Conservation (phyloP, 1,140 invertebrate species). For the Bombus haemorrhoidalis region DNA sequence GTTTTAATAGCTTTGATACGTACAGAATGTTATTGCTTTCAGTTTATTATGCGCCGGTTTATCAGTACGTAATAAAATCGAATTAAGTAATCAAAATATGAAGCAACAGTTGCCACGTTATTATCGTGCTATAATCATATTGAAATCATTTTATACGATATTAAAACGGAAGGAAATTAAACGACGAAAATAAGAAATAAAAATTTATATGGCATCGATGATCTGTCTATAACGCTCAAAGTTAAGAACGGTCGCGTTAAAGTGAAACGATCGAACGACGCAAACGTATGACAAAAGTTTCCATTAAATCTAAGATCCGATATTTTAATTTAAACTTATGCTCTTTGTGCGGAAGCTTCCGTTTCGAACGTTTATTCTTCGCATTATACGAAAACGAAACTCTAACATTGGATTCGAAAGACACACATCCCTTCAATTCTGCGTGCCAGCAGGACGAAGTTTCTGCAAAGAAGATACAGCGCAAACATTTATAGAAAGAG, state of each 20-base stretch:
- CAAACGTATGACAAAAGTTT: not conserved
- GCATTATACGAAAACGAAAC: not conserved
- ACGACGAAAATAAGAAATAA: not conserved
- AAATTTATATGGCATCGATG: not conserved
- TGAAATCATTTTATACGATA: not conserved
- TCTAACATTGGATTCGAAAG: not conserved
- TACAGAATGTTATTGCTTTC: too few relatives aligned
- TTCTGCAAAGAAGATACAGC: not conserved
- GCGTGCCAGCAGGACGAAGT: not conserved
- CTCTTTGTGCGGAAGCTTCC: not conserved
- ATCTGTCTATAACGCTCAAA: not conserved
- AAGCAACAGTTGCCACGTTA: not conserved
- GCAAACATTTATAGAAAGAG: slow-evolving; percentile 15
- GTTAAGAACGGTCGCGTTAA: not conserved
- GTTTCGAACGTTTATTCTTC: not conserved
- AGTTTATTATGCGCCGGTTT: not conserved
- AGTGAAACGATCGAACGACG: not conserved
- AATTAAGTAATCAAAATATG: not conserved
- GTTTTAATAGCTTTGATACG: not conserved
- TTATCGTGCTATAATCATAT: not conserved
- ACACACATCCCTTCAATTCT: not conserved
- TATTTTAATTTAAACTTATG: not conserved
- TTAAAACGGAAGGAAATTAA: not conserved
- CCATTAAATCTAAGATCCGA: not conserved
- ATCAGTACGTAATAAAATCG: not conserved